Evolutionary conservation across 2,888 invertebrate species (phyloP).

Genomic region (Torymus tubicola): DNA sequence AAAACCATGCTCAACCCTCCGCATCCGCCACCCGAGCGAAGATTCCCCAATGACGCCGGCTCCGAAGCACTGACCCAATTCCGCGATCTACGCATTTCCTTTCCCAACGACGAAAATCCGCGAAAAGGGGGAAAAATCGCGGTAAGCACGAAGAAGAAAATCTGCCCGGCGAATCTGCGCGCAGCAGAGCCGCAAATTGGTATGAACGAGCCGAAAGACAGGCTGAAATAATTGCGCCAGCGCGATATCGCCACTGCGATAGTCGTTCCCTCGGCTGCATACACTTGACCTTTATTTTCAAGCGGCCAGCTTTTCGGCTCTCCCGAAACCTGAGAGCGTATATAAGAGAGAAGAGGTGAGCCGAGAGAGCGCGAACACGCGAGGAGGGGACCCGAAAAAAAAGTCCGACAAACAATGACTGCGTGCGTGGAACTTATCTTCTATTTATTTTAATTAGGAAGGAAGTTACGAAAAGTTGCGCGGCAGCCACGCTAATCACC

Average conservation of each 20-base stretch:
- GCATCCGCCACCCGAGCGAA: too few species aligned
- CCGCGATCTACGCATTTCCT: not conserved
- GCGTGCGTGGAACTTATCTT: conserved; percentile 68
- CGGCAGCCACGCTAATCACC: conserved; percentile 47
- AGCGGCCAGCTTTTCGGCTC: conserved; percentile 59
- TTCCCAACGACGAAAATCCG: conserved; percentile 34
- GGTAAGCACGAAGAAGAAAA: not conserved
- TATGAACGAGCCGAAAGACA: conserved; percentile 36
- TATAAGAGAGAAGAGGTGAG: not conserved
- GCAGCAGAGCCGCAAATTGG: conserved; percentile 59
- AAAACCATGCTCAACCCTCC: too few species aligned
- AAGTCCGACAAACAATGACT: conserved; percentile 68
- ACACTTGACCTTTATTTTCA: conserved; percentile 73
- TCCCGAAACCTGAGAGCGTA: not conserved
- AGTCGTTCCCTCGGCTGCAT: conserved; percentile 60
- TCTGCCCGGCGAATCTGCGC: conserved; percentile 35
- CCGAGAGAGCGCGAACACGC: not conserved
- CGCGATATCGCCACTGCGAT: not conserved
- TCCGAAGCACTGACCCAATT: conserved; percentile 6
- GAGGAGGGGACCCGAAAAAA: conserved; percentile 49
- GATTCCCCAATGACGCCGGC: too few species aligned
- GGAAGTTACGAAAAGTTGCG: conserved; percentile 72
- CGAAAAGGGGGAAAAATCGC: conserved; percentile 4
- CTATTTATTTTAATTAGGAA: conserved; percentile 71
- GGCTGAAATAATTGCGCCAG: conserved; percentile 49